Conservation (phyloP, 2,113 vertebrate species). For the Oostethus manadensis region DNA sequence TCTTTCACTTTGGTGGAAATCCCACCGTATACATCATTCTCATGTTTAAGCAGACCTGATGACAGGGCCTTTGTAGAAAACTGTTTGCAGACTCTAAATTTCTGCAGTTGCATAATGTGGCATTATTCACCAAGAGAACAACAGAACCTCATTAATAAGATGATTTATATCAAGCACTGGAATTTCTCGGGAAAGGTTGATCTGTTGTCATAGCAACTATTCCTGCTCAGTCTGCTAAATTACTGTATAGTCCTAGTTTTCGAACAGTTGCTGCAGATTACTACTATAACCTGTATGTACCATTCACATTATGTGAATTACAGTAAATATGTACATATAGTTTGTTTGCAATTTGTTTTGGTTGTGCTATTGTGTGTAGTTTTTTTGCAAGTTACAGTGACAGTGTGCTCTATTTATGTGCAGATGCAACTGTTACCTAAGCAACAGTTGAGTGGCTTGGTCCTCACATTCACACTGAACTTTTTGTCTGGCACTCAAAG, state of each 20-base stretch:
- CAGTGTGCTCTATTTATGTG: slow-evolving; percentile 9
- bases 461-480: slow-evolving; percentile 38
- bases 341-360: neutral
- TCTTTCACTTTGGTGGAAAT: neutral
- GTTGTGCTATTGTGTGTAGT: neutral
- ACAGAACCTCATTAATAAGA: slow-evolving; percentile 26
- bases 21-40: neutral
- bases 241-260: neutral
- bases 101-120: slow-evolving; percentile 5
- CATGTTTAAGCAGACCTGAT: neutral
- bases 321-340: neutral
- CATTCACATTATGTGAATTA: neutral
- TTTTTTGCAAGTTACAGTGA: slow-evolving; percentile 21
- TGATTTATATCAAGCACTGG: slow-evolving; percentile 29
- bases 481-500: slow-evolving; percentile 47
- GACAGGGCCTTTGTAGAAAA: neutral
- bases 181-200: neutral
- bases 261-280: no score
- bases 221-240: neutral
- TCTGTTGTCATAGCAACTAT: slow-evolving; percentile 18
- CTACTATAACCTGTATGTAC: neutral
- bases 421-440: slow-evolving; percentile 29
- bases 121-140: slow-evolving; percentile 15
- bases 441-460: slow-evolving; percentile 25
- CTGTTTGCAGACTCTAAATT: neutral